Percentiles rank a stretch among this genome's conserved stretches.
Conservation (phyloP, 2,113 vertebrate species). For the Scalopus aquaticus region DNA sequence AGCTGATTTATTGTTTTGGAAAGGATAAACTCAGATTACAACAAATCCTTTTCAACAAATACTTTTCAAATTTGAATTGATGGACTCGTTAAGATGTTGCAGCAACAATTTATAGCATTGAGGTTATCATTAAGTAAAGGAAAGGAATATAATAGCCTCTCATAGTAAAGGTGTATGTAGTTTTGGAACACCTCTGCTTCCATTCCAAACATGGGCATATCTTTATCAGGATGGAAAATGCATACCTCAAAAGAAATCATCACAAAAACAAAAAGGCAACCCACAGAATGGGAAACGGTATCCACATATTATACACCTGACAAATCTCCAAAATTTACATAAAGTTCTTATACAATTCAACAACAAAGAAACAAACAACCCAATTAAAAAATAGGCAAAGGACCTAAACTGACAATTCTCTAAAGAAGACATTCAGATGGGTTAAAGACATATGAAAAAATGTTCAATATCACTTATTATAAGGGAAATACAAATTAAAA, state of each 20-base stretch:
- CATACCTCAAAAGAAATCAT: neutral
- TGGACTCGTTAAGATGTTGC: neutral
- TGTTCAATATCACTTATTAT: too few relatives aligned
- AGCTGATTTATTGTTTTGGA: neutral
- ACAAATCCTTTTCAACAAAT: neutral
- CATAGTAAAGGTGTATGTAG: neutral
- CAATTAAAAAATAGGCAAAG: too few relatives aligned
- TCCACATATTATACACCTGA: too few relatives aligned
- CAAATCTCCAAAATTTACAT: too few relatives aligned
- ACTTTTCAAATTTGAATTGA: neutral
- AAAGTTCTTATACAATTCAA: too few relatives aligned
- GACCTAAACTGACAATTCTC: too few relatives aligned
- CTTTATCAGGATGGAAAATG: neutral
- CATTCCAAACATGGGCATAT: neutral
- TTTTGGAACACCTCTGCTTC: neutral
- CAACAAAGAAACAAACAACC: too few relatives aligned
- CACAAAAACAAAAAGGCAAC: too few relatives aligned
- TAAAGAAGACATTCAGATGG: too few relatives aligned
- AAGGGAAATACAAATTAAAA: too few relatives aligned
- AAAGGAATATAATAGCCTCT: neutral
- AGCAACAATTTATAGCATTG: neutral
- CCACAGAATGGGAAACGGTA: too few relatives aligned
- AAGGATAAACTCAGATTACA: neutral
- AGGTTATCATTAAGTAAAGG: slow-evolving; percentile 12
- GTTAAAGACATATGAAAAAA: too few relatives aligned